phyloP scores from a whole-genome alignment of 1,140 invertebrate species.

The Halotydeus destructor region DNA sequence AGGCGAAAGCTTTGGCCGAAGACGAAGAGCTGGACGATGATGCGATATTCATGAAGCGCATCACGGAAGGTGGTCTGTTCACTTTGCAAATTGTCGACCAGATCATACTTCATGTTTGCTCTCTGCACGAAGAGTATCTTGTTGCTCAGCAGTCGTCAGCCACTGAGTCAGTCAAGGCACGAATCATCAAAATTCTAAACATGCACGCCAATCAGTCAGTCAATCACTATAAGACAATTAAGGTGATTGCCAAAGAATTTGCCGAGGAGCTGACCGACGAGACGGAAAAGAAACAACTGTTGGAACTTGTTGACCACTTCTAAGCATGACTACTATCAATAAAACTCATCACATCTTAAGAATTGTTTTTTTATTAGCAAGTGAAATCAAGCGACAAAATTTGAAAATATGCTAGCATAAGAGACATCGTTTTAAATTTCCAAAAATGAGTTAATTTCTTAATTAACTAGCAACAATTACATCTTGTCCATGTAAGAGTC shows the following conservation, averaged over 20 bases:
- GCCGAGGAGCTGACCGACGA: constrained; percentile 7
- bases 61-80: constrained; percentile 72
- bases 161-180: constrained; percentile 5
- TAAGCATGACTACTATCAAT: no score
- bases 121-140: constrained; percentile 17
- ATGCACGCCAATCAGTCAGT: constrained; percentile 4
- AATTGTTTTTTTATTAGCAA: no score
- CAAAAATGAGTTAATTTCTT: no score
- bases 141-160: neutral
- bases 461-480: no score
- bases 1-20: constrained; percentile 19
- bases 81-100: constrained; percentile 88
- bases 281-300: constrained; percentile 3
- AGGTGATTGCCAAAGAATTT: constrained; percentile 7
- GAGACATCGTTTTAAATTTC: no score
- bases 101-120: constrained; percentile 78
- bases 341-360: no score
- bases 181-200: constrained; percentile 8
- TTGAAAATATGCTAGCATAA: no score
- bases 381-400: no score
- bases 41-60: constrained; percentile 58
- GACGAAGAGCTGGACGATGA: constrained; percentile 41
- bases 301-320: constrained; percentile 10
- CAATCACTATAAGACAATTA: constrained; percentile 12
- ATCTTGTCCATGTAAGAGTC: no score